Evolutionary conservation across 2,888 invertebrate genomes (phyloP).

Genomic region (Papilio demoleus): DNA sequence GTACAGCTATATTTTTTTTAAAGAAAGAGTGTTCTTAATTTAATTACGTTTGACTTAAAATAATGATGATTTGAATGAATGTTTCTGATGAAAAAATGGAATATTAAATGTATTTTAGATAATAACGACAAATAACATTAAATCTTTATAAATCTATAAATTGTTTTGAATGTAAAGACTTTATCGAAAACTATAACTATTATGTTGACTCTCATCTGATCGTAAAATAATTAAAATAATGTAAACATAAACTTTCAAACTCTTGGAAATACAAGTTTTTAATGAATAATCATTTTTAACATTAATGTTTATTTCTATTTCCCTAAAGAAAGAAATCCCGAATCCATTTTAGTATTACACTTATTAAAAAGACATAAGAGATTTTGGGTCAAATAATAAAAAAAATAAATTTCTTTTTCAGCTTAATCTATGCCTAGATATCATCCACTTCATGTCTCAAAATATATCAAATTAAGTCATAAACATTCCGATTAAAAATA

Average conservation of each 20-base stretch:
- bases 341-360: not conserved
- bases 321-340: too few relatives aligned
- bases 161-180: conserved; percentile 35
- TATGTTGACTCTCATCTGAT: conserved; percentile 25
- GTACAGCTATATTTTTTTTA: not conserved
- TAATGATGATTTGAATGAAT: not conserved
- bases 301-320: not conserved
- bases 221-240: too few relatives aligned
- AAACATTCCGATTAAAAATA: not conserved
- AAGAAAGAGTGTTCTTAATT: not conserved
- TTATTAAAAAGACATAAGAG: not conserved
- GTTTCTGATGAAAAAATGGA: conserved; percentile 34
- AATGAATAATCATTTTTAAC: not conserved
- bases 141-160: conserved; percentile 31
- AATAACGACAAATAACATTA: conserved; percentile 39
- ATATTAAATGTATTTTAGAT: conserved; percentile 30
- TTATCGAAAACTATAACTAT: conserved; percentile 14
- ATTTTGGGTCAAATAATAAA: not conserved
- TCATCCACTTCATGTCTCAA: not conserved
- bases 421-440: not conserved
- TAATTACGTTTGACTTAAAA: not conserved
- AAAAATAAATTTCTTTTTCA: not conserved
- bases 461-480: not conserved
- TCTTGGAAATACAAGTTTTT: not conserved
- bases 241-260: too few relatives aligned